Evolutionary conservation across 2,888 invertebrate species (phyloP).

Genomic region (Diarsia rubi): DNA sequence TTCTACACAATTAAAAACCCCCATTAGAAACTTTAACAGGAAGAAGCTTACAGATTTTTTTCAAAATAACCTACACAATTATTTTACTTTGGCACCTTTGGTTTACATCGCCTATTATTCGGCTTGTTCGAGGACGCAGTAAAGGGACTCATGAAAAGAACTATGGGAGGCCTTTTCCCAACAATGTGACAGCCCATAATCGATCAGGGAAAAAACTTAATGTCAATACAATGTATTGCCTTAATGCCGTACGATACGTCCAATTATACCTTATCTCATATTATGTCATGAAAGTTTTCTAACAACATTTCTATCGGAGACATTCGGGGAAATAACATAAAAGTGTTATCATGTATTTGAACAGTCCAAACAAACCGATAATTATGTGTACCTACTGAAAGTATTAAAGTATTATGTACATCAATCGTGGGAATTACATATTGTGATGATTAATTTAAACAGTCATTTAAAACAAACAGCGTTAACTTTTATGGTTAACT

Average conservation of each 20-base stretch:
- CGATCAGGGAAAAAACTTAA: neutral
- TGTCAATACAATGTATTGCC: neutral
- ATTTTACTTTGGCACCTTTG: neutral
- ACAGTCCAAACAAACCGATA: slow-evolving; percentile 13
- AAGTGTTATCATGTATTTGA: slow-evolving; percentile 16
- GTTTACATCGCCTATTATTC: neutral
- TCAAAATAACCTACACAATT: neutral
- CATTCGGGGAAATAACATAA: slow-evolving; percentile 16
- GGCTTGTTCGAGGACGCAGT: neutral
- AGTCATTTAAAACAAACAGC: slow-evolving; percentile 30
- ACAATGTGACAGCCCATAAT: neutral
- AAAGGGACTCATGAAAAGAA: neutral
- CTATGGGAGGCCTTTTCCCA: neutral
- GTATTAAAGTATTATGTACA: slow-evolving; percentile 24
- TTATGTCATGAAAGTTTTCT: neutral
- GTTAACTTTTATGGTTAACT: slow-evolving; percentile 36
- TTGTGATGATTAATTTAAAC: slow-evolving; percentile 42
- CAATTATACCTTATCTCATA: neutral
- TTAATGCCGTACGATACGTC: neutral
- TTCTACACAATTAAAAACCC: slow-evolving; percentile 56
- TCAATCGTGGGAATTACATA: slow-evolving; percentile 40
- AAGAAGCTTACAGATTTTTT: slow-evolving; percentile 23
- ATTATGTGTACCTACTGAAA: slow-evolving; percentile 12
- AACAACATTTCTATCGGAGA: slow-evolving; percentile 13
- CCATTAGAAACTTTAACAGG: slow-evolving; percentile 41